Conservation (phyloP, 2,888 invertebrate species). For the Kuschelorhynchus macadamiae region DNA sequence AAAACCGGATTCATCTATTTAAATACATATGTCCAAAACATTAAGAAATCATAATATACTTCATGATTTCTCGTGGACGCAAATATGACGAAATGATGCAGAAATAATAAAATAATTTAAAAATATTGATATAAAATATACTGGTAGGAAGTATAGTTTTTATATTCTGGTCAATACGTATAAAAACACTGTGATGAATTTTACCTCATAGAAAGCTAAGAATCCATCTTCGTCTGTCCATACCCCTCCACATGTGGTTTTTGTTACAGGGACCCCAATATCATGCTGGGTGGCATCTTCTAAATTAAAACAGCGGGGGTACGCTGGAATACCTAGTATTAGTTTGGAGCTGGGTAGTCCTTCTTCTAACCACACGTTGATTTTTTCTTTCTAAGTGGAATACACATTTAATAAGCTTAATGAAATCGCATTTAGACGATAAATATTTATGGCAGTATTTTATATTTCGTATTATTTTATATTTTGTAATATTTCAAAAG, state of each 20-base stretch:
- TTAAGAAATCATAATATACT: background rate
- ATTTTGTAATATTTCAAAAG: too few species aligned
- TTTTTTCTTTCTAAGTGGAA: slow-evolving; percentile 46
- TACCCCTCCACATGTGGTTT: slow-evolving; percentile 79
- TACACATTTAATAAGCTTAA: background rate
- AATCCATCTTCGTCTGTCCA: slow-evolving; percentile 83
- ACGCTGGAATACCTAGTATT: slow-evolving; percentile 83
- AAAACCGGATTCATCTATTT: too few species aligned
- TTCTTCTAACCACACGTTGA: slow-evolving; percentile 49
- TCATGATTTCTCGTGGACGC: background rate
- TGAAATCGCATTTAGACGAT: background rate
- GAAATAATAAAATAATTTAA: too few species aligned
- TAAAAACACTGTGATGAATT: background rate
- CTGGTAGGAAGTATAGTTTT: too few species aligned
- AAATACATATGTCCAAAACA: too few species aligned
- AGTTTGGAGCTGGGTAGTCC: slow-evolving; percentile 73
- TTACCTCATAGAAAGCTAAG: slow-evolving; percentile 86
- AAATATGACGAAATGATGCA: too few species aligned
- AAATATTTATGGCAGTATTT: too few species aligned
- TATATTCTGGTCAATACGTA: too few species aligned
- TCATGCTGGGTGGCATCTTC: slow-evolving; percentile 64
- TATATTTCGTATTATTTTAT: too few species aligned
- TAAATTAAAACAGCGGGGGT: slow-evolving; percentile 81
- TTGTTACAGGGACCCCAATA: slow-evolving; percentile 71
- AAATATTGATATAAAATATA: too few species aligned